phyloP scores from a whole-genome alignment of 2,797 vertebrate genomes.

The Malacoctenus gilli region DNA sequence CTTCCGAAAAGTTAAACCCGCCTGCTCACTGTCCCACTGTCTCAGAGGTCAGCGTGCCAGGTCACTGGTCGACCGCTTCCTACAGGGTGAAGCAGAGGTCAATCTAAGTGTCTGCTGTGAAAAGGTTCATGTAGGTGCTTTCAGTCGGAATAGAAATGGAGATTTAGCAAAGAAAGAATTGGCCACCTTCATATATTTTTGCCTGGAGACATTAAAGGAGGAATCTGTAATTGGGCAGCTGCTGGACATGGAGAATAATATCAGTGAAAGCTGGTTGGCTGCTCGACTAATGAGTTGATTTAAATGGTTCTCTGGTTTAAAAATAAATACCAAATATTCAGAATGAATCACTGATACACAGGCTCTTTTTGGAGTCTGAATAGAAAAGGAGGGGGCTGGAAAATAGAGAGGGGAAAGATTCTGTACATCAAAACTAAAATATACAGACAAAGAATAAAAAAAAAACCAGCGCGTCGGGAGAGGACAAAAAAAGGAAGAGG shows the following conservation, averaged over 20 bases:
- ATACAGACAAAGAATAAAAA: conserved; percentile 6
- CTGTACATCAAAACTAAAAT: conserved; percentile 1
- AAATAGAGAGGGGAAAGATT: not conserved
- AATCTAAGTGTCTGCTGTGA: conserved; percentile 6
- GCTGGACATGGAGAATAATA: too few relatives aligned
- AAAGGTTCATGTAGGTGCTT: conserved; percentile 1
- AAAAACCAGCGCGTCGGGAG: too few relatives aligned
- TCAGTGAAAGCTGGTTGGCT: too few relatives aligned
- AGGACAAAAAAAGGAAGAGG: too few relatives aligned
- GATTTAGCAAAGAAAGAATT: conserved; percentile 1
- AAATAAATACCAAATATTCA: too few relatives aligned
- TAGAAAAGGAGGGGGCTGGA: too few relatives aligned
- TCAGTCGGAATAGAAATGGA: conserved; percentile 11
- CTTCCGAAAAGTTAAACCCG: conserved; percentile 82
- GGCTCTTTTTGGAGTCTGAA: too few relatives aligned
- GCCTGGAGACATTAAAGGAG: not conserved
- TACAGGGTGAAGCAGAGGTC: conserved; percentile 9
- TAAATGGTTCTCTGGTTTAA: too few relatives aligned
- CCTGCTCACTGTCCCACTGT: conserved; percentile 86
- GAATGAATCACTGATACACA: too few relatives aligned
- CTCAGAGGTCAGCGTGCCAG: conserved; percentile 85
- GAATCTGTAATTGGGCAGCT: not conserved
- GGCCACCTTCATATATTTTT: conserved; percentile 6
- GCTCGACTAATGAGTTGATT: too few relatives aligned
- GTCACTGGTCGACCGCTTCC: conserved; percentile 66